Conservation (phyloP, 2,113 vertebrate species). For the Vulpes vulpes region DNA sequence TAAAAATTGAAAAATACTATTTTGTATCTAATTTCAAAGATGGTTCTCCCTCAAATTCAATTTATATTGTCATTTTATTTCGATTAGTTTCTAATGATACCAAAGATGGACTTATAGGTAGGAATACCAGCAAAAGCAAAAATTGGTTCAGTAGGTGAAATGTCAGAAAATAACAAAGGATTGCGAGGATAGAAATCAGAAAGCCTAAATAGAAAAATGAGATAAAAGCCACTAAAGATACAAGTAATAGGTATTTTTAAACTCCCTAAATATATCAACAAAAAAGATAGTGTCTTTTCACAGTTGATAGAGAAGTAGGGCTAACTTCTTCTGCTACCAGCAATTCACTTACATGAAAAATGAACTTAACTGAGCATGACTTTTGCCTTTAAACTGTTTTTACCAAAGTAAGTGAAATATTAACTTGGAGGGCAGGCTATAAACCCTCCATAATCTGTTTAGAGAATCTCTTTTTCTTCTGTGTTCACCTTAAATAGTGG, state of each 20-base stretch:
- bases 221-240: conserved; percentile 21
- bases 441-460: background rate
- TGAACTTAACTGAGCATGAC: background rate
- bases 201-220: conserved; percentile 48
- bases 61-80: conserved; percentile 67
- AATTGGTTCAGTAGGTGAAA: conserved; percentile 2
- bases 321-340: background rate
- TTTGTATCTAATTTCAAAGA: conserved; percentile 57
- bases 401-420: conserved; percentile 46
- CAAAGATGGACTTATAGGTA: conserved; percentile 38
- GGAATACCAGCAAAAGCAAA: background rate
- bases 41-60: conserved; percentile 28
- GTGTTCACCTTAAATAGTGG: background rate
- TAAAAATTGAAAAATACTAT: conserved; percentile 55
- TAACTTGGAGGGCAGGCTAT: background rate
- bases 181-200: background rate
- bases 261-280: background rate
- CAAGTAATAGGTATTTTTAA: conserved; percentile 37
- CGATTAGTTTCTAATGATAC: conserved; percentile 58
- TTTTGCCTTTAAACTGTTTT: conserved; percentile 65
- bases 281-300: background rate
- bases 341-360: conserved; percentile 43
- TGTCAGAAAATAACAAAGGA: conserved; percentile 48
- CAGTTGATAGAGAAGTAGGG: background rate
- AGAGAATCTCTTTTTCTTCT: background rate